These are phyloP conservation scores for Pseudochirops cupreus DNA, from an alignment of 2,797 vertebrate species.

Conservation along the genomic window DNA sequence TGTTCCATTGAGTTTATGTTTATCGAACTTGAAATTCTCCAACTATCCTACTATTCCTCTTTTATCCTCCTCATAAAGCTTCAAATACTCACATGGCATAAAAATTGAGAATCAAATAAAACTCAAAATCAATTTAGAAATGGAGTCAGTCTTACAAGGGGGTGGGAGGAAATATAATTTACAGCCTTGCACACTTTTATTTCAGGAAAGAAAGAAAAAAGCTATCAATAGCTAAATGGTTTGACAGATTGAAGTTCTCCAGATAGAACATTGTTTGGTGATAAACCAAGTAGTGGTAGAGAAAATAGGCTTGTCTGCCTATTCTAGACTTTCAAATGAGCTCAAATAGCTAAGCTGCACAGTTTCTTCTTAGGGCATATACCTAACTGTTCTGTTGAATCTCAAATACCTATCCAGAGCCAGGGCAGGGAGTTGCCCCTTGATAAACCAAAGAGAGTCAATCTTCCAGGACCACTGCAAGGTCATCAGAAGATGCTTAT, in stretches of 20 bases:
- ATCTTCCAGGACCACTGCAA: not conserved
- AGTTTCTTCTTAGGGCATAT: not conserved
- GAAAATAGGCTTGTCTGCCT: not conserved
- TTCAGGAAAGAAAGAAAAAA: conserved; percentile 10
- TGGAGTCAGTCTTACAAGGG: conserved; percentile 17
- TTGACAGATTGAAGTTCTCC: conserved; percentile 32
- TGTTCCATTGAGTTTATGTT: not conserved
- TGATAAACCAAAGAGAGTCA: not conserved
- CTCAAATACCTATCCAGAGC: not conserved
- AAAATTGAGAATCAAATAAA: conserved; percentile 25
- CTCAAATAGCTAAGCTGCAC: not conserved
- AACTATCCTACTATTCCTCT: conserved; percentile 4
- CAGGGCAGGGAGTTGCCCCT: not conserved
- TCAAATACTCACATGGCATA: not conserved
- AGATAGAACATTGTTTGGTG: not conserved
- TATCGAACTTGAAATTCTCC: not conserved
- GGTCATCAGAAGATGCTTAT: not conserved
- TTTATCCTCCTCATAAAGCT: conserved; percentile 14
- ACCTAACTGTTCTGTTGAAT: not conserved
- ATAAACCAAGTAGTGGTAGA: conserved; percentile 18
- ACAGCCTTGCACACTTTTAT: not conserved
- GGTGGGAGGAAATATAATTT: not conserved
- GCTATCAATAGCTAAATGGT: not conserved
- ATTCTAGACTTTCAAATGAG: not conserved
- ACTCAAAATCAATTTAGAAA: conserved; percentile 19